Base-by-base conservation (phyloP, 2,113 vertebrate species). In the Silurus glanis region DNA sequence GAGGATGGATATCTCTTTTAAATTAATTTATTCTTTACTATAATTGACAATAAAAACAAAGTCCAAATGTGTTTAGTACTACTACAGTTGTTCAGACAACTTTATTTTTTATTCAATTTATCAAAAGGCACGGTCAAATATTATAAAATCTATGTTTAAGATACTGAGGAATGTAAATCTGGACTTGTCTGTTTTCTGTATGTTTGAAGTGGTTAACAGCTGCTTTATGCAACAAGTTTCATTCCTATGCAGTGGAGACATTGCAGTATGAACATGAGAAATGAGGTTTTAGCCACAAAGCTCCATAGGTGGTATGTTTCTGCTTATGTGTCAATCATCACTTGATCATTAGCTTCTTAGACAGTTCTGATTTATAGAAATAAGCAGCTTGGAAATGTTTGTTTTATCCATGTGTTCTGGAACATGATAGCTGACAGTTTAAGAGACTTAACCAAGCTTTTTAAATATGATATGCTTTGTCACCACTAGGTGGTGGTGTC, bases 401-500 rank as follows among this genome's bases (percentile, higher is more conserved):
- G 1, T 78, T 78, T 53, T 45, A 47, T 37, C 14, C 13, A 53
- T 76, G 74, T 25, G 3, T 25, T 58, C 64, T 69, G 66, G 66
- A 69, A 37, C 14, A 0, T 37, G 19, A 75, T 12, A 25, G 23
- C 4, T 53, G 10, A 10, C 0, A 2, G 16, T 9, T 72, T 21
- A 72, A 47, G 9, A 75, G 37, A 25, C 23, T 5, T 23, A 37
- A 56, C 17, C n/a, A 76, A 56, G 55, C 25, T 45, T 59, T 5
- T 2, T 55, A 37, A 59, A 21, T 25, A 25, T 45, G 21, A 45
- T 21, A 25, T 83, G 16, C 9, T 53, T 51, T 49, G 47, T 4
- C n/a, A 71, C 82, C 82, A 83, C n/a, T 0, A 55, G 82, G 72
- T 72, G 82, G 64, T 8, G 23, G 3, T 71, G 49, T 45, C 72